A percentile compares a stretch with the other conserved stretches of the same genome.
phyloP scores from a whole-genome alignment of 1,140 invertebrate genomes.

The Plutomurus gul region DNA sequence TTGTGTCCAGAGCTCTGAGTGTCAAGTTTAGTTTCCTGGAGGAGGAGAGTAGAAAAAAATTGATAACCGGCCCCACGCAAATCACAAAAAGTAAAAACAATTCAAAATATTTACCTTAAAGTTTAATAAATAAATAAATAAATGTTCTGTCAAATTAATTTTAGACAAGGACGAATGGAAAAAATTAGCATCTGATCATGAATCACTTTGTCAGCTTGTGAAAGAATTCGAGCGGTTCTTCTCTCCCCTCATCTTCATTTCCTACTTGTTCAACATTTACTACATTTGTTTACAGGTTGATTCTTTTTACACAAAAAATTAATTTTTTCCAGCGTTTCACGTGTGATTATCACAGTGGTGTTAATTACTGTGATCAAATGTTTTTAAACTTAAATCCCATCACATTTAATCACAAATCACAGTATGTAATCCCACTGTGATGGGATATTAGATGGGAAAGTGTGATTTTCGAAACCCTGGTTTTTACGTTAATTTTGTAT shows the following conservation, averaged over 20 bases:
- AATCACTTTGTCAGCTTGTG: not conserved
- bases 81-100: not conserved
- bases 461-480: too few relatives aligned
- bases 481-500: not conserved
- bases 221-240: constrained; percentile 29
- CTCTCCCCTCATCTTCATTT: constrained; percentile 36
- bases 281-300: constrained; percentile 40
- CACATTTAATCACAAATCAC: too few relatives aligned
- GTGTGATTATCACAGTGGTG: too few relatives aligned
- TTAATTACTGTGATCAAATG: too few relatives aligned
- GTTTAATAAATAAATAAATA: not conserved
- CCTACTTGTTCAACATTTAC: constrained; percentile 37
- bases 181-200: constrained; percentile 9
- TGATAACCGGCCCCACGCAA: not conserved
- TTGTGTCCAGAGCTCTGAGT: constrained; percentile 32
- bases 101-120: not conserved
- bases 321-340: too few relatives aligned
- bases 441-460: too few relatives aligned
- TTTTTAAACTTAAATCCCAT: too few relatives aligned
- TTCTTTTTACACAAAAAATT: too few relatives aligned
- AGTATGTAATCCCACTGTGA: too few relatives aligned
- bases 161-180: constrained; percentile 26
- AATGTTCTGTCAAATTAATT: not conserved
- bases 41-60: not conserved
- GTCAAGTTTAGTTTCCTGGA: constrained; percentile 30